phyloP scores from a whole-genome alignment of 2,888 invertebrate genomes.

The Osmoderma eremita region DNA sequence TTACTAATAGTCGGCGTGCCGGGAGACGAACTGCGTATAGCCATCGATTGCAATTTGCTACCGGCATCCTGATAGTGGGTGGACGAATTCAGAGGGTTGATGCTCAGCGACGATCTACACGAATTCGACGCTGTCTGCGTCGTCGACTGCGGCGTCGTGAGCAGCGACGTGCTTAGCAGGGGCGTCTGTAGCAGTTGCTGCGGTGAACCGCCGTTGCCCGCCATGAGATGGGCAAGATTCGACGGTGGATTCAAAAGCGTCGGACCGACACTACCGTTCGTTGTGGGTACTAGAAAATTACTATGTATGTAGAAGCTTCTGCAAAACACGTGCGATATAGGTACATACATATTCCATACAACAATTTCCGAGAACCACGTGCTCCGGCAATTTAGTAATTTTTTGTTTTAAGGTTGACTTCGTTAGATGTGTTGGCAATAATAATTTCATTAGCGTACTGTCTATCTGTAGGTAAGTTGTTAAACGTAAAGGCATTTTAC shows the following conservation, averaged over 20 bases:
- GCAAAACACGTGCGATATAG: not conserved
- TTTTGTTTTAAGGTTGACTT: no score
- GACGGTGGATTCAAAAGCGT: conserved; percentile 76
- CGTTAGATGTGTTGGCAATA: no score
- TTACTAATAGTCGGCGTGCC: conserved; percentile 63
- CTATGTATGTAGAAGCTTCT: not conserved
- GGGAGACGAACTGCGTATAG: conserved; percentile 43
- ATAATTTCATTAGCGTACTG: no score
- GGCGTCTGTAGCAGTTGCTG: conserved; percentile 78
- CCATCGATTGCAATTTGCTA: conserved; percentile 53
- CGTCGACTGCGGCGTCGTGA: conserved; percentile 51
- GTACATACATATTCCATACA: no score
- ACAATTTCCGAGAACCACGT: no score
- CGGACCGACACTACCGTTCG: conserved; percentile 73
- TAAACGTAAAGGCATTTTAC: no score
- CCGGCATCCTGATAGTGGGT: conserved; percentile 56
- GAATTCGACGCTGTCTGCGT: conserved; percentile 48
- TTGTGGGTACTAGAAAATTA: conserved; percentile 64
- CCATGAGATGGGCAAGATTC: conserved; percentile 76
- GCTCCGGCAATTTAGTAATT: no score
- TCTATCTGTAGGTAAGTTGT: no score
- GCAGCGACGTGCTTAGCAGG: conserved; percentile 52
- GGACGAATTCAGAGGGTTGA: conserved; percentile 59
- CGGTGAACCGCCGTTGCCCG: conserved; percentile 75
- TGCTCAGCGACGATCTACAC: conserved; percentile 56